Conservation (phyloP, 1,140 invertebrate species). For the Drosophila malerkotliana region DNA sequence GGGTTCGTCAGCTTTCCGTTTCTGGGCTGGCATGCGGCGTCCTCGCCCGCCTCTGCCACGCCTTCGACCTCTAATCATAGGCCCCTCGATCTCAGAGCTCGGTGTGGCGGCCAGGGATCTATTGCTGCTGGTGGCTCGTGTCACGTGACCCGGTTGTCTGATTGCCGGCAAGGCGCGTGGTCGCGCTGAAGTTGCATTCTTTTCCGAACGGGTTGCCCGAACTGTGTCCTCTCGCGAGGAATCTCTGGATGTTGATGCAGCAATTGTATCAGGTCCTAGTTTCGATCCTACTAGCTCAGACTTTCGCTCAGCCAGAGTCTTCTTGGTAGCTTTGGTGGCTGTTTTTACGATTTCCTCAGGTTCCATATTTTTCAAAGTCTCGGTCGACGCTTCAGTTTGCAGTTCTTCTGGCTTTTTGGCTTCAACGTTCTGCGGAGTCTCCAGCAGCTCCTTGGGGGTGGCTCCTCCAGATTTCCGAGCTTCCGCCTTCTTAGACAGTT, state of each 20-base stretch:
- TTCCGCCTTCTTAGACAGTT: not conserved
- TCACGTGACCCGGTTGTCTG: constrained; percentile 9
- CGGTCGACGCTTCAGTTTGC: not conserved
- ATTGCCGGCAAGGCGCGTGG: not conserved
- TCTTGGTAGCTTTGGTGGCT: not conserved
- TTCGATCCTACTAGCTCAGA: not conserved
- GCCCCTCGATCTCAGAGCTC: not conserved
- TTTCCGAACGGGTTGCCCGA: not conserved
- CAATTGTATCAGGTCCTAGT: no score
- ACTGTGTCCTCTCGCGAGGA: constrained; percentile 6
- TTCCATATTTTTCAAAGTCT: not conserved
- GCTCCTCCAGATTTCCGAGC: not conserved
- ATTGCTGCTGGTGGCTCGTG: constrained; percentile 25
- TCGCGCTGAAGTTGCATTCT: not conserved
- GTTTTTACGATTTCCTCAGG: not conserved
- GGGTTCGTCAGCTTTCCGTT: not conserved
- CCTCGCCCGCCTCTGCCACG: not conserved
- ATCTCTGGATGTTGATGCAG: not conserved
- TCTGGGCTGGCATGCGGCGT: constrained; percentile 2
- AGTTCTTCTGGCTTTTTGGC: not conserved
- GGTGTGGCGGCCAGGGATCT: constrained; percentile 29
- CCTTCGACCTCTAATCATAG: not conserved
- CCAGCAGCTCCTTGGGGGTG: no score
- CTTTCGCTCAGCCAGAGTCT: not conserved
- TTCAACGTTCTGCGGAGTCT: not conserved